phyloP scores from a whole-genome alignment of 2,113 vertebrate species.

The Megaleporinus macrocephalus region DNA sequence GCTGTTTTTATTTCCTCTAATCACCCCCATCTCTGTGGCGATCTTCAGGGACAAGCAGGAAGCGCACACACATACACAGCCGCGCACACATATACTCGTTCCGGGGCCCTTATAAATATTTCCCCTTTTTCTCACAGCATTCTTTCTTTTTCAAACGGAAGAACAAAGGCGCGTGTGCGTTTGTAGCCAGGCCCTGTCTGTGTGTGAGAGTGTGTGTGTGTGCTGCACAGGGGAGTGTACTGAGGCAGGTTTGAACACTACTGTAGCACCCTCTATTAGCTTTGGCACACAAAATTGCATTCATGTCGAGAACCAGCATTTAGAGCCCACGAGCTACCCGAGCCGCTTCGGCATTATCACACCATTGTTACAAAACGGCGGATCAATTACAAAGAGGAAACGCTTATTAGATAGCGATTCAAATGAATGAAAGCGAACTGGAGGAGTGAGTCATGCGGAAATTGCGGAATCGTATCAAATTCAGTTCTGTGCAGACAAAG shows the following conservation, averaged over 20 bases:
- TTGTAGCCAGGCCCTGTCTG: conserved; percentile 44
- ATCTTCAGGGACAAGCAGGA: conserved; percentile 76
- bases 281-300: conserved; percentile 15
- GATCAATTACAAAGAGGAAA: conserved; percentile 11
- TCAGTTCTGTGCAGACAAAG: too few species aligned
- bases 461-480: neutral
- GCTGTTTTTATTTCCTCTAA: conserved; percentile 79
- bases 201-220: conserved; percentile 29
- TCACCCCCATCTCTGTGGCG: conserved; percentile 76
- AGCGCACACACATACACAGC: conserved; percentile 25
- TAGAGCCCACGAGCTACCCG: conserved; percentile 12
- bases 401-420: neutral
- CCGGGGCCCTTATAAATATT: conserved; percentile 73
- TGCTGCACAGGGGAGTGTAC: conserved; percentile 25
- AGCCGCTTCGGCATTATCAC: conserved; percentile 3
- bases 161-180: conserved; percentile 54
- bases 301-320: conserved; percentile 26
- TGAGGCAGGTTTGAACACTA: conserved; percentile 32
- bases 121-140: conserved; percentile 59
- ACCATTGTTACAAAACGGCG: neutral
- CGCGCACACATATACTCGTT: conserved; percentile 67
- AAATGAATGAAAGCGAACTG: neutral
- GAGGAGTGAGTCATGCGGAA: neutral
- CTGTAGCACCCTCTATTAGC: conserved; percentile 28
- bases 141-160: conserved; percentile 62